Base-by-base conservation (phyloP, 2,888 invertebrate genomes). In the Drepanosiphum platanoidis region DNA sequence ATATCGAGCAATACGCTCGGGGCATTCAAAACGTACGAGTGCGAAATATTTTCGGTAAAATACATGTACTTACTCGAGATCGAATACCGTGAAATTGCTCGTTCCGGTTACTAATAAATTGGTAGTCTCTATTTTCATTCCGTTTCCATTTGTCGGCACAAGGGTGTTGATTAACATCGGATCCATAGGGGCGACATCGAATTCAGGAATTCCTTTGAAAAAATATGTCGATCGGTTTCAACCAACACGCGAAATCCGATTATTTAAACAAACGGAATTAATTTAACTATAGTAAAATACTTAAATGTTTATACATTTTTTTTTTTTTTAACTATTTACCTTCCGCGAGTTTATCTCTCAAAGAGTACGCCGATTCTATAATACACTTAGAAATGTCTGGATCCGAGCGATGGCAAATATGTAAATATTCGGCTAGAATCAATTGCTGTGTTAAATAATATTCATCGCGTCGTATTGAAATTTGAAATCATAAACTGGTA, bases 301-400 rank as follows among this genome's bases (percentile, higher is more conserved):
- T 42, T 42, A 42, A 5, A 42, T 42, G 11, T 42, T 9, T 42
- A 42, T 42, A 42, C 11, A 42, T 42, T 9, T 42, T 9, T 42
- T 42, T 9, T 42, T n/a, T n/a, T n/a, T n/a, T n/a, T n/a, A n/a
- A n/a, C 13, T 8, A 66, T 66, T 70, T 74, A 86, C 84, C 80
- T 52, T 68, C 84, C 1, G 42, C 84, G 87, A 94, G 89, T 88
- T 92, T 92, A 0, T 93, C 93, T 87, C 90, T 90, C 78, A 94
- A 88, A 88, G 92, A 91, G 84, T 92, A 92, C 68, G 93, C 89
- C 13, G 93, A 91, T 5, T 90, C 89, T 79, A 90, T 92, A 77
- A 93, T 91, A 87, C 94, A 94, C 22, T 91, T 91, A 88, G 95
- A 95, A 18, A 95, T 91, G 81, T 93, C 91, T 4, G 70, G 89